Conservation (phyloP, 2,888 invertebrate genomes). For the Leptopilina myrica region DNA sequence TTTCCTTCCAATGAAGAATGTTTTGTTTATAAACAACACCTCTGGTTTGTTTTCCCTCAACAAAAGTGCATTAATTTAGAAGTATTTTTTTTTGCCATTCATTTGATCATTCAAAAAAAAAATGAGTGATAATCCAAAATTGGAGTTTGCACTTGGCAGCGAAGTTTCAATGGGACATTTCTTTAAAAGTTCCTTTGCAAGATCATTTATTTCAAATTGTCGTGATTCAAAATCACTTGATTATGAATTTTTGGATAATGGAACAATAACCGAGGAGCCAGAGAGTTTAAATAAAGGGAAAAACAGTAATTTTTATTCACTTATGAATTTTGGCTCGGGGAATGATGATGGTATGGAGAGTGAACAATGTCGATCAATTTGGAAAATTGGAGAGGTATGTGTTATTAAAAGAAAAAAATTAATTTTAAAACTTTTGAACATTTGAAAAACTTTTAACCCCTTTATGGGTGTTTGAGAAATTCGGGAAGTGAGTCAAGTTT, state of each 20-base stretch:
- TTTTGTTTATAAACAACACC: slow-evolving; percentile 8
- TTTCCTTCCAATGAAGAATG: too few species aligned
- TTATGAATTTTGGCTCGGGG: slow-evolving; percentile 59
- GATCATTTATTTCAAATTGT: slow-evolving; percentile 76
- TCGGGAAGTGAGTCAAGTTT: neutral
- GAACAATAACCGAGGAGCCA: slow-evolving; percentile 55
- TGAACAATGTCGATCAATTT: slow-evolving; percentile 43
- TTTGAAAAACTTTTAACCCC: neutral
- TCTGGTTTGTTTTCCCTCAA: neutral
- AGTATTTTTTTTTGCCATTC: neutral
- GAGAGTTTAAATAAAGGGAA: slow-evolving; percentile 44
- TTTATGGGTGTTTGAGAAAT: neutral
- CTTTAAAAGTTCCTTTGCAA: slow-evolving; percentile 80
- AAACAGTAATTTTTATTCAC: slow-evolving; percentile 65
- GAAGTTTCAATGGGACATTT: slow-evolving; percentile 75
- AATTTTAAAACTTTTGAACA: neutral
- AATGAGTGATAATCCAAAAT: slow-evolving; percentile 64
- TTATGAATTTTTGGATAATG: slow-evolving; percentile 67
- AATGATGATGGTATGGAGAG: slow-evolving; percentile 23
- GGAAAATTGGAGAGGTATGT: slow-evolving; percentile 51
- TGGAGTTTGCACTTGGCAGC: slow-evolving; percentile 71
- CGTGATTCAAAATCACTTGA: slow-evolving; percentile 76
- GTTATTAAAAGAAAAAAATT: neutral
- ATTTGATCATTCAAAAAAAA: slow-evolving; percentile 22
- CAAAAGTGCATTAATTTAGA: neutral